A percentile compares a stretch with the other conserved stretches of the same genome.
Conservation (phyloP, 2,797 vertebrate species). For the Rhynchonycteris naso region DNA sequence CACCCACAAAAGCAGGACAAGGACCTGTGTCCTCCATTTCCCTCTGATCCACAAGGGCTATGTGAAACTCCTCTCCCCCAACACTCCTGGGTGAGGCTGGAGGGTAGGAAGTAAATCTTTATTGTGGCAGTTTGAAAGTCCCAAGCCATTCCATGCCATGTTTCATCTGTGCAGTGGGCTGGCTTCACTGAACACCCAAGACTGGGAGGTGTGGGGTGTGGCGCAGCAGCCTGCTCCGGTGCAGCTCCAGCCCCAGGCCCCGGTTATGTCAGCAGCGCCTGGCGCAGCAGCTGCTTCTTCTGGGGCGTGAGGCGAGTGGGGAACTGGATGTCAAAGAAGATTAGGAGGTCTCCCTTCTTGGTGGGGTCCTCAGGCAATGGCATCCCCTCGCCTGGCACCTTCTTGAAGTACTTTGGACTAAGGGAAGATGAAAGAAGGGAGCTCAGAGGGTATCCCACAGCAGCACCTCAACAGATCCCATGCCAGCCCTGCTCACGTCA, state of each 20-base stretch:
- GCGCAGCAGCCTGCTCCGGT: neutral
- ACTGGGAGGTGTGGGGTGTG: neutral
- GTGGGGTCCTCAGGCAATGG: constrained; percentile 86
- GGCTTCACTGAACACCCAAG: neutral
- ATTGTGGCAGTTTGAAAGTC: constrained; percentile 51
- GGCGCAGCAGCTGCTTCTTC: constrained; percentile 89
- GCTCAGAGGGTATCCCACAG: neutral
- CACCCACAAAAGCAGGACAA: neutral
- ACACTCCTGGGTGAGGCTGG: neutral
- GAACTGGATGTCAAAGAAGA: constrained; percentile 92
- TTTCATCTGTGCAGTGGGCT: neutral
- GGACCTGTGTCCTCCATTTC: neutral
- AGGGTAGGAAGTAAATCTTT: constrained; percentile 61
- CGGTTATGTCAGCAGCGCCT: constrained; percentile 84
- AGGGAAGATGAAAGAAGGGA: neutral
- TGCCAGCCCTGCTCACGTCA: neutral
- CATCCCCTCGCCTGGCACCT: constrained; percentile 94
- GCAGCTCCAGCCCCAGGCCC: neutral
- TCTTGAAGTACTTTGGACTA: constrained; percentile 93
- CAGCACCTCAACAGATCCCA: neutral
- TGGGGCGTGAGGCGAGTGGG: constrained; percentile 90
- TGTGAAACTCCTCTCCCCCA: neutral
- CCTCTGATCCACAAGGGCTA: neutral
- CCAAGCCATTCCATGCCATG: neutral
- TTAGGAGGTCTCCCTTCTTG: constrained; percentile 91